Base-by-base conservation (phyloP, 1,140 invertebrate genomes). In the Drosophila miranda region DNA sequence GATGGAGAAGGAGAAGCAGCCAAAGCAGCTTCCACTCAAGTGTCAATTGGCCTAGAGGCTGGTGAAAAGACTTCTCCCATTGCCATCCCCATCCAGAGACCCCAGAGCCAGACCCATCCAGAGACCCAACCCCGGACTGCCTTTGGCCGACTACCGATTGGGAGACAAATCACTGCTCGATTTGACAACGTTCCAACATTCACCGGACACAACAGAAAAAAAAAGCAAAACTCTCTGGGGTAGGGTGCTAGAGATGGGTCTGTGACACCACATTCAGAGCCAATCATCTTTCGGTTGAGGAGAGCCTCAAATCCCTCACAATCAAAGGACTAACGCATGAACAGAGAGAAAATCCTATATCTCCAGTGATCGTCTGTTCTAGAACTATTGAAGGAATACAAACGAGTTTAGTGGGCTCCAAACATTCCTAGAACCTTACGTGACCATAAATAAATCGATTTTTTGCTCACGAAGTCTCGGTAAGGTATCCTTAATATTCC, bases 91-190 rank as follows among this genome's bases (percentile, higher is more conserved):
- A 42, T 43, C 14, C 1, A 16, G 16, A 16, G 16, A 14, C 46
- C 28, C 8, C 43, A 62, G 13, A 58, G 26, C 28, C 60, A 45
- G 46, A 53, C 34, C 51, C 45, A 45, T 30, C 52, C 21, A 48
- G 52, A 53, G 44, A 43, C 43, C 50, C 55, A 26, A 19, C 19
- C 62, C 62, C 23, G 30, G 42, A 56, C 30, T 30, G 28, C 28
- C 28, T 30, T 30, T 30, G 34, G 9, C 34, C 34, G 66, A 67
- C 66, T 56, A 68, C 66, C 66, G 62, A 68, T 68, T 68, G 66
- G 34, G 77, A 83, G 80, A 83, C 80, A 83, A 84, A 83, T 83
- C 80, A 71, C 80, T 83, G 79, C 81, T 38, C 78, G 78, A 77
- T 83, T 82, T 84, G 79, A 83, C 80, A 84, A 69, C 75, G 54